phyloP scores from a whole-genome alignment of 2,113 vertebrate genomes.

The Cepphus grylle region DNA sequence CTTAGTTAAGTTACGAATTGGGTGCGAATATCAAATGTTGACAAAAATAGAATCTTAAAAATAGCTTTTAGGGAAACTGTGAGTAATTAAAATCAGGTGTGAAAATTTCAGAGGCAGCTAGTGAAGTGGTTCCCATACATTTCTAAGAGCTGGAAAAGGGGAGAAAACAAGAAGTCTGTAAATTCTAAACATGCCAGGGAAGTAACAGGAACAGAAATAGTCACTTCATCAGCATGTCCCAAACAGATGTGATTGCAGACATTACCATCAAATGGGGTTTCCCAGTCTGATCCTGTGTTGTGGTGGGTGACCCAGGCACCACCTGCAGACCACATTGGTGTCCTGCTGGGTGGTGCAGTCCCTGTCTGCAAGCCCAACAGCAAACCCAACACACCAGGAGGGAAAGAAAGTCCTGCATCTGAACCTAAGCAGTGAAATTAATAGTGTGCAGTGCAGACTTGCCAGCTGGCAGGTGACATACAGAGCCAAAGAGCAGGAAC shows the following conservation, averaged over 20 bases:
- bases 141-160: background rate
- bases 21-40: background rate
- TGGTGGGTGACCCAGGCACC: background rate
- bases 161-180: background rate
- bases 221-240: background rate
- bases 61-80: background rate
- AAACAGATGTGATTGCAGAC: background rate
- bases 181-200: background rate
- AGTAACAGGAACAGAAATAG: background rate
- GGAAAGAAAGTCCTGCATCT: background rate
- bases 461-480: background rate
- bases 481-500: background rate
- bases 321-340: background rate
- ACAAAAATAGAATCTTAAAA: conserved; percentile 14
- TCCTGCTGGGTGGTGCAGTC: background rate
- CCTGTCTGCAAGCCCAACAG: background rate
- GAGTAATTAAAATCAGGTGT: background rate
- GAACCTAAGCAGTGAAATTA: background rate
- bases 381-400: background rate
- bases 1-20: background rate
- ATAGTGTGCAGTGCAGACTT: background rate
- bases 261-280: background rate
- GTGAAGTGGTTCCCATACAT: background rate
- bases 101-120: background rate
- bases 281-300: too few relatives aligned